Evolutionary conservation across 2,888 invertebrate genomes (phyloP), one percentile per base, ranked within the genome.

Genomic region (Pyrrhia umbra): DNA sequence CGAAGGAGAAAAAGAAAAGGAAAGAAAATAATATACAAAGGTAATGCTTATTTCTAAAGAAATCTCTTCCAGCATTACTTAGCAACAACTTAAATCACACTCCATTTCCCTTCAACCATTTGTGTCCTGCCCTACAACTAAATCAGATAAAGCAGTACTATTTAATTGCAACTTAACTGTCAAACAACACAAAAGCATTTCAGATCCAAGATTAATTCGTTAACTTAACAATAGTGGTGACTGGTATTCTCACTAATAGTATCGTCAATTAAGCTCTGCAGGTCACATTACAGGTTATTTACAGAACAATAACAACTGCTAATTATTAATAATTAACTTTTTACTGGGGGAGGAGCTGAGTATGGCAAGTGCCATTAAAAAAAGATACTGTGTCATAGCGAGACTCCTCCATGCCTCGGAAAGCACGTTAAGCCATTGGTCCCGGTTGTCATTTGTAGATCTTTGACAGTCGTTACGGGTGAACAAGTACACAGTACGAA

Each of bases 191-290:
- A 82, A 80, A 68, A 76, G 72, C 81, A 72, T 76, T 80, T 74
- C 68, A 80, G 58, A 68, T 60, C 65, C 56, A 76, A 84, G 77
- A 82, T 83, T 85, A 82, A 84, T 85, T 79, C 75, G 73, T 77
- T 71, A 85, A 85, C 77, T 84, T 80, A 69, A 76, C 77, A 77
- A 79, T 76, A 82, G 73, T 65, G 72, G 75, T 68, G 68, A 68
- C 65, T 70, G 75, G 69, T 63, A 59, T 42, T 60, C 68, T 61
- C 42, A 45, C 70, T 79, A 83, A 81, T 82, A 80, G 77, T 75
- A 75, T 70, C 82, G 81, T 81, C 83, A 84, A 84, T 84, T 81
- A 82, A 70, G 71, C 49, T 39, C 75, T 37, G 25, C 57, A 34
- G 8, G 5, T 0, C 42, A 51, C 1, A 0, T 1, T 1, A 43